Base-by-base conservation (phyloP, 2,797 vertebrate genomes). In the Valencia hispanica region DNA sequence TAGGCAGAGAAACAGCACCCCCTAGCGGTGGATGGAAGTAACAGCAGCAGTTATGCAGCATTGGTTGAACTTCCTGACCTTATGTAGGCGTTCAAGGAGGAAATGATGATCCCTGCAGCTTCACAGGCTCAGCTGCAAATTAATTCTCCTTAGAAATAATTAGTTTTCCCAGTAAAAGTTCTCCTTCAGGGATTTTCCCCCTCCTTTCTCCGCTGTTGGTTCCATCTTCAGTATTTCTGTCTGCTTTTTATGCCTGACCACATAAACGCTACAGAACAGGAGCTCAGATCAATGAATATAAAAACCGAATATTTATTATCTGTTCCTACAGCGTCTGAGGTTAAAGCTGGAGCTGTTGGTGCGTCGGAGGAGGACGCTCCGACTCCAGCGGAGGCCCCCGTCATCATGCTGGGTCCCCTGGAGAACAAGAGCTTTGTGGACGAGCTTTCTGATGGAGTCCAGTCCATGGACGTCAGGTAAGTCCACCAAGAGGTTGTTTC, bases 381-480 rank as follows among this genome's bases (percentile, higher is more conserved):
- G 0, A 72, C 84, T 68, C 89, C 87, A 0, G 80, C 91, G 5
- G 90, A 90, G 9, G 72, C 95, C 18, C 94, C 94, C 73, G 70
- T 95, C 89, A 96, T 96, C 93, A 95, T 93, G 84, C 94, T 97
- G 73, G 96, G 97, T 61, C 93, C 95, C 30, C 93, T 97, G 85
- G 97, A 97, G 92, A 96, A 93, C 22, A 98, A 97, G 90, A 94
- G 87, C 78, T 96, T 91, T 43, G 93, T 92, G 88, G 97, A 99
- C 85, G 97, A 99, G 85, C 96, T 97, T 59, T 88, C 96, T 2
- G 98, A 99, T 90, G 98, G 98, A 47, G 97, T 98, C 82, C 98
- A 99, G 91, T 98, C 98, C 82, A 99, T 99, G 98, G 98, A 99
- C 79, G 97, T 99, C 87, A 99, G 98, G 98, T 84, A 74, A 20